Evolutionary conservation across 2,113 vertebrate species (phyloP).

Genomic region (Pagrus major): DNA sequence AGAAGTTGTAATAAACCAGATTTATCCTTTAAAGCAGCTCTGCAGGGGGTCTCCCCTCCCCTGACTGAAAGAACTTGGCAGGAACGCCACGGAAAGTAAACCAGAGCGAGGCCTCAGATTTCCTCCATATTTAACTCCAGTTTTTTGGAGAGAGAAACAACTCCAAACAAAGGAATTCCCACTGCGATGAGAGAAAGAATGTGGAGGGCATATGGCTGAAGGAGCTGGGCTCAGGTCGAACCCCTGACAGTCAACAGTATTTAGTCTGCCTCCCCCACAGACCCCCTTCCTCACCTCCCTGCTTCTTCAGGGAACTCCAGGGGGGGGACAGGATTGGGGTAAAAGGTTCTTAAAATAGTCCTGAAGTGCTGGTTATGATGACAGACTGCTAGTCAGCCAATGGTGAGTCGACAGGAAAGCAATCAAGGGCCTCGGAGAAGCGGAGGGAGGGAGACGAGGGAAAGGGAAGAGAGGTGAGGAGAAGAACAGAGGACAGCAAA

Average conservation of each 20-base stretch:
- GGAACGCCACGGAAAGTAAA: constrained; percentile 67
- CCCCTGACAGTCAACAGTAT: constrained; percentile 71
- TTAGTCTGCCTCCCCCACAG: constrained; percentile 71
- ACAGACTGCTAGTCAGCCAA: constrained; percentile 48
- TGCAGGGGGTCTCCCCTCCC: constrained; percentile 33
- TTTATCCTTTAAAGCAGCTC: constrained; percentile 24
- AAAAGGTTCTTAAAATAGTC: constrained; percentile 79
- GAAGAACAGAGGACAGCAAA: constrained; percentile 65
- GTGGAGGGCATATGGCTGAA: constrained; percentile 75
- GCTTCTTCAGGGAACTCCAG: constrained; percentile 41
- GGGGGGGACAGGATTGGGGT: constrained; percentile 53
- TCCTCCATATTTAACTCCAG: constrained; percentile 66
- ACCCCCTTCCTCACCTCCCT: constrained; percentile 51
- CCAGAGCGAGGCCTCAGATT: constrained; percentile 66
- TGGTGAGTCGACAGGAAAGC: constrained; percentile 64
- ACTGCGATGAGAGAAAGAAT: constrained; percentile 77
- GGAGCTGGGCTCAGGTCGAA: constrained; percentile 69
- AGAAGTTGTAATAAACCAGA: neutral
- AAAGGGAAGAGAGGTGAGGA: constrained; percentile 54
- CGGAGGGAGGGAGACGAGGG: constrained; percentile 9
- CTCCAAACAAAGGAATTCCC: constrained; percentile 82
- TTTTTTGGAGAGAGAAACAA: constrained; percentile 64
- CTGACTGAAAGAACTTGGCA: constrained; percentile 52
- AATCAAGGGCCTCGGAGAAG: constrained; percentile 61
- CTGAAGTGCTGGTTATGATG: constrained; percentile 47